Evolutionary conservation across 2,888 invertebrate genomes (phyloP).

Genomic region (Frankliniella intonsa): DNA sequence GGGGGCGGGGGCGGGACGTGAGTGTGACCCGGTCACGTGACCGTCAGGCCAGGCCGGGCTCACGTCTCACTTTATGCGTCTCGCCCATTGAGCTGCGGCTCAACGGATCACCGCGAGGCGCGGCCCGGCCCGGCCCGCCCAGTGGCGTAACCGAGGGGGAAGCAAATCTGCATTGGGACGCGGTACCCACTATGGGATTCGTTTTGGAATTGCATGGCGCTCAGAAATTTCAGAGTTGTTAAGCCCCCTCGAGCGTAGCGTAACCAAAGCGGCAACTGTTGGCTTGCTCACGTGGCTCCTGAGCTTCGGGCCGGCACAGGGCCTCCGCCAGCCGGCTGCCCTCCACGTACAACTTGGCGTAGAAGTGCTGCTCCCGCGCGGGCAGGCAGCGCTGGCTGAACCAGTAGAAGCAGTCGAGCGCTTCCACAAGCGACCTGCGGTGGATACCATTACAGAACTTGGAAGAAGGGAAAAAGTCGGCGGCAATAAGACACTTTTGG

Average conservation of each 20-base stretch:
- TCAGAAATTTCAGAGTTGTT: background rate
- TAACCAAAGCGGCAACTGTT: background rate
- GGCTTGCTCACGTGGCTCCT: background rate
- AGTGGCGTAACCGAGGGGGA: background rate
- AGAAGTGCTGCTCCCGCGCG: conserved; percentile 1
- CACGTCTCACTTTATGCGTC: background rate
- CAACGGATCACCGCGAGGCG: too few relatives aligned
- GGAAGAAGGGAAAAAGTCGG: too few relatives aligned
- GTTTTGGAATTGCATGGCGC: background rate
- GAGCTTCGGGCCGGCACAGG: background rate
- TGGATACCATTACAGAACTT: too few relatives aligned
- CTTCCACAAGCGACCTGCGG: background rate
- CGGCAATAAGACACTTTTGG: background rate
- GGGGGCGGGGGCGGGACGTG: background rate
- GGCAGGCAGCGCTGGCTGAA: conserved; percentile 25
- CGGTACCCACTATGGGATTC: background rate
- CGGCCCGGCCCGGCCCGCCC: too few relatives aligned
- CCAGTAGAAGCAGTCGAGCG: conserved; percentile 12
- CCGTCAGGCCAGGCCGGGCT: background rate
- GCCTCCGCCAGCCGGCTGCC: background rate
- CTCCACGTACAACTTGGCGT: conserved; percentile 2
- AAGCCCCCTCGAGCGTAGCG: background rate
- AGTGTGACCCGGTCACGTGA: background rate
- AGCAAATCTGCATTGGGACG: background rate
- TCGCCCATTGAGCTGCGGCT: too few relatives aligned